Conservation (phyloP, 1,140 invertebrate genomes). For the Asbolus verrucosus region DNA sequence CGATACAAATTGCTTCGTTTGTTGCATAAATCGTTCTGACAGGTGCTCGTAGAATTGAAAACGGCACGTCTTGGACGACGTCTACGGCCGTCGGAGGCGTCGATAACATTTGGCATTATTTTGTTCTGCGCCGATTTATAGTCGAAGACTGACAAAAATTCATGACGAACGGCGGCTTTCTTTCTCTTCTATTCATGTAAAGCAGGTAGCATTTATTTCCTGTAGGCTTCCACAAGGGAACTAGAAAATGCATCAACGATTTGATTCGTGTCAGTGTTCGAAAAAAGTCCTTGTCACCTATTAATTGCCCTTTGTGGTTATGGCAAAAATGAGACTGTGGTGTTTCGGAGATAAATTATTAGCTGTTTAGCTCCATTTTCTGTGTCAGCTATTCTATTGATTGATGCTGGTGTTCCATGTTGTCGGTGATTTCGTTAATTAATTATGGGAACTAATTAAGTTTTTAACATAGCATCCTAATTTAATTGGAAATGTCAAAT, state of each 20-base stretch:
- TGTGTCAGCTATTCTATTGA: slow-evolving; percentile 32
- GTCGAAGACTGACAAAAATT: too few species aligned
- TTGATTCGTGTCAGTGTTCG: too few species aligned
- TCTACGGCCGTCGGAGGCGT: background rate
- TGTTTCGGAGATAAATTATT: slow-evolving; percentile 16
- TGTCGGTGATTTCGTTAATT: slow-evolving; percentile 32
- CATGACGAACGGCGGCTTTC: too few species aligned
- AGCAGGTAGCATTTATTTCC: too few species aligned
- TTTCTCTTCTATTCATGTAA: too few species aligned
- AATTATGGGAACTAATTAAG: slow-evolving; percentile 41
- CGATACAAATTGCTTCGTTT: slow-evolving; percentile 46
- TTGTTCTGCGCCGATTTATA: too few species aligned
- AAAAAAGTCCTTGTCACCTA: too few species aligned
- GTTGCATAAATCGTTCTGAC: slow-evolving; percentile 10
- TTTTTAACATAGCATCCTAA: slow-evolving; percentile 40
- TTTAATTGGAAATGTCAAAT: slow-evolving; percentile 46
- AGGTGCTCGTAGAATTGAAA: slow-evolving; percentile 3
- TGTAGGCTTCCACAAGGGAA: too few species aligned
- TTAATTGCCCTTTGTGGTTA: background rate
- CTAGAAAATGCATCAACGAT: too few species aligned
- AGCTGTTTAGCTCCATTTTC: slow-evolving; percentile 30
- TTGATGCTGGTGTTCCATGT: slow-evolving; percentile 36
- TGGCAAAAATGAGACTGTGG: slow-evolving; percentile 19
- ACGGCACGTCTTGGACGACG: background rate
- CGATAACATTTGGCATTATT: too few species aligned